A percentile compares a stretch with the other conserved stretches of the same genome.
Conservation (phyloP, 1,140 invertebrate species). For the Centruroides sculpturatus region DNA sequence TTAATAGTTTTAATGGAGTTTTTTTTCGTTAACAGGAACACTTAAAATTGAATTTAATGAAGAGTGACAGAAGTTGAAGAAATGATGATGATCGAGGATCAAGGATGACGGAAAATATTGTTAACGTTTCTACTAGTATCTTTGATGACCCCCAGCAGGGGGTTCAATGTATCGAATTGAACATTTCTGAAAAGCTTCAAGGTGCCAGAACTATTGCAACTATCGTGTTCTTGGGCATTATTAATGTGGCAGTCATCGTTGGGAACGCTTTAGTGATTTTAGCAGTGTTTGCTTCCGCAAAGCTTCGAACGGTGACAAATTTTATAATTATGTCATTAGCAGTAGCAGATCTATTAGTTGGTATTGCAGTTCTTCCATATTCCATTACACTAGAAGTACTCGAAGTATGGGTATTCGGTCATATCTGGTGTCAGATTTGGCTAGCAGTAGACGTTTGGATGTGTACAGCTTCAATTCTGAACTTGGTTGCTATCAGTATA, state of each 20-base stretch:
- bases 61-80: no score
- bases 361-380: slow-evolving; percentile 77
- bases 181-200: slow-evolving; percentile 18
- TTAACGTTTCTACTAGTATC: no score
- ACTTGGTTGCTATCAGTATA: slow-evolving; percentile 64
- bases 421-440: slow-evolving; percentile 83
- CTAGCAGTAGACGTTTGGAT: slow-evolving; percentile 90
- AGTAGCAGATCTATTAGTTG: slow-evolving; percentile 79
- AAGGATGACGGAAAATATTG: no score
- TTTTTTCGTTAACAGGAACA: no score
- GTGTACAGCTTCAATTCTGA: slow-evolving; percentile 89
- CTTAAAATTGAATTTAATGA: no score
- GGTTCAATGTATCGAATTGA: no score
- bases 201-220: slow-evolving; percentile 54
- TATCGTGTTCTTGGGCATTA: slow-evolving; percentile 57
- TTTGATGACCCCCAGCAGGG: no score
- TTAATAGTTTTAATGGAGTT: no score
- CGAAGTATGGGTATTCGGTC: slow-evolving; percentile 82
- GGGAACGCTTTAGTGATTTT: slow-evolving; percentile 80
- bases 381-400: slow-evolving; percentile 72
- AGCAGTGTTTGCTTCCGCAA: slow-evolving; percentile 72
- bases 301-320: slow-evolving; percentile 83
- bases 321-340: slow-evolving; percentile 88
- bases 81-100: no score
- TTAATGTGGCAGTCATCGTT: slow-evolving; percentile 69